phyloP scores from a whole-genome alignment of 64 coral and sea anemone species.

The Dendronephthya gigantea region DNA sequence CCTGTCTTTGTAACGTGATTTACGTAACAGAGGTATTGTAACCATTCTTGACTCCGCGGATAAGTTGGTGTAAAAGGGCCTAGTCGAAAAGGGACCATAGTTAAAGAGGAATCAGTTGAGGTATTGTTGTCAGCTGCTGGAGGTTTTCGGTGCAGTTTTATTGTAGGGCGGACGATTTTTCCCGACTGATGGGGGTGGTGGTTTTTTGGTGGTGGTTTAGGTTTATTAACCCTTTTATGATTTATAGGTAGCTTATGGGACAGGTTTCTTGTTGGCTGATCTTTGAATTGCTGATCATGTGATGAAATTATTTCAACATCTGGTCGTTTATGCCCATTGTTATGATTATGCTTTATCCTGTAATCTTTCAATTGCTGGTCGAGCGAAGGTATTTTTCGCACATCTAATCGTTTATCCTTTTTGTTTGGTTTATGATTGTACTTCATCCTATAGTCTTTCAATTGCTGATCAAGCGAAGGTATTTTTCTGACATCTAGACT shows the following conservation, averaged over 20 bases:
- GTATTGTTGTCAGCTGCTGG: neutral
- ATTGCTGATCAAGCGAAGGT: neutral
- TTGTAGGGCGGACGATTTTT: neutral
- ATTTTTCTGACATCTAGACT: neutral
- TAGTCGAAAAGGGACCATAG: neutral
- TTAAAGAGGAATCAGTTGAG: neutral
- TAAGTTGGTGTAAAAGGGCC: neutral
- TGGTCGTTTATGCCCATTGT: too few species aligned
- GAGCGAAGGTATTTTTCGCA: too few species aligned
- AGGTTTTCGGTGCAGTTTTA: neutral
- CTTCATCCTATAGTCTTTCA: neutral
- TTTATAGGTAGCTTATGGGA: too few species aligned
- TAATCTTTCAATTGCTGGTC: too few species aligned
- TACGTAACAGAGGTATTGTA: neutral
- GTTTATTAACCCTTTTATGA: neutral
- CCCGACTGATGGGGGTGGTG: neutral
- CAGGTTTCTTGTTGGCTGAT: neutral
- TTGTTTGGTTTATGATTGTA: neutral
- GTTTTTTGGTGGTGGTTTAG: neutral
- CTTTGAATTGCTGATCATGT: neutral
- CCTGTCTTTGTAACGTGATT: neutral
- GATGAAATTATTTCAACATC: too few species aligned
- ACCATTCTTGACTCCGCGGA: neutral
- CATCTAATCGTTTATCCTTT: too few species aligned
- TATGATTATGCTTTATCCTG: too few species aligned